A percentile compares a stretch with the other conserved stretches of the same genome.
Evolutionary conservation across 2,888 invertebrate genomes (phyloP).

Genomic region (Microplitis deprimator): DNA sequence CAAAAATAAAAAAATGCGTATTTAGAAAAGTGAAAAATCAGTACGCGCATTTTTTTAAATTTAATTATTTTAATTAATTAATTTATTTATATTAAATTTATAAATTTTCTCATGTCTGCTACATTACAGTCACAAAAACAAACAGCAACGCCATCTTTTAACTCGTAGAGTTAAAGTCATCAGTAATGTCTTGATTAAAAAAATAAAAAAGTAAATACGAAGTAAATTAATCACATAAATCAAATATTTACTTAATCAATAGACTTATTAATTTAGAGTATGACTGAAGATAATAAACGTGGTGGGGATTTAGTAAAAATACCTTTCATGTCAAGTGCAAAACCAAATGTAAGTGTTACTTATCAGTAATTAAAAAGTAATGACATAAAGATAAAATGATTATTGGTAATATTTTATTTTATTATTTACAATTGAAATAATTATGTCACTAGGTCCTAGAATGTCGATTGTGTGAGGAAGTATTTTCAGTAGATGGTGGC

Average conservation of each 20-base stretch:
- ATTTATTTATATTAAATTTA: no score
- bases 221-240: neutral
- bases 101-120: no score
- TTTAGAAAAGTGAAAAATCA: no score
- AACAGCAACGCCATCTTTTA: neutral
- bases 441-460: constrained; percentile 69
- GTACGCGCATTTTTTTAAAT: no score
- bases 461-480: constrained; percentile 75
- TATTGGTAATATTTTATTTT: neutral
- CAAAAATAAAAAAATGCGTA: no score
- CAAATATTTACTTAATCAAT: neutral
- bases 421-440: neutral
- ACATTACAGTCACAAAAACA: neutral
- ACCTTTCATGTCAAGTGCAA: neutral
- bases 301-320: neutral
- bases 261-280: neutral
- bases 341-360: neutral
- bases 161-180: neutral
- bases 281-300: neutral
- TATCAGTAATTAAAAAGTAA: neutral
- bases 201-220: neutral
- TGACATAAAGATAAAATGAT: neutral
- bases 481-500: constrained; percentile 74
- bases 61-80: no score
- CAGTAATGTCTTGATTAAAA: neutral